phyloP scores from a whole-genome alignment of 2,113 vertebrate genomes.

The Crotalus viridis region DNA sequence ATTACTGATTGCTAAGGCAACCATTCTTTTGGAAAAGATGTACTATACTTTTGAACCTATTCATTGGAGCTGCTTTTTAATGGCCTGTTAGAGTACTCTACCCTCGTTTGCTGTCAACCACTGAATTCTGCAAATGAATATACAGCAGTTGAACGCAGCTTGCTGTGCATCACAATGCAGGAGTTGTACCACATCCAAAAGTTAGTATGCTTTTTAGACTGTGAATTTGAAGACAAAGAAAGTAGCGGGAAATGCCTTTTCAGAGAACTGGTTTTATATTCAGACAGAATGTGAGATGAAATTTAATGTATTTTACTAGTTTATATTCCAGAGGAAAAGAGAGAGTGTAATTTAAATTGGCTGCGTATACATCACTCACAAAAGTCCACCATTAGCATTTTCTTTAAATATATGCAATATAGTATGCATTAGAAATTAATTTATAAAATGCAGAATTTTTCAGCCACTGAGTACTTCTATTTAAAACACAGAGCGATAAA shows the following conservation, averaged over 20 bases:
- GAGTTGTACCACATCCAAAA: constrained; percentile 35
- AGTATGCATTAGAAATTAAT: constrained; percentile 51
- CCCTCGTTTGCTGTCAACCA: not conserved
- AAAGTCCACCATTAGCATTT: constrained; percentile 67
- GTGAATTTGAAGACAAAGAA: constrained; percentile 55
- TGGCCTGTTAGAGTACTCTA: constrained; percentile 29
- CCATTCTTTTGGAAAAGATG: constrained; percentile 11
- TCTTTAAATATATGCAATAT: constrained; percentile 36
- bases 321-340: constrained; percentile 46
- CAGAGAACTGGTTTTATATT: constrained; percentile 57
- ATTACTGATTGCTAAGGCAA: constrained; percentile 9
- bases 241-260: constrained; percentile 40
- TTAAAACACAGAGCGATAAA: constrained; percentile 35
- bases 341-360: constrained; percentile 38
- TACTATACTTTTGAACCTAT: not conserved
- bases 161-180: not conserved
- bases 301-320: constrained; percentile 61
- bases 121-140: not conserved
- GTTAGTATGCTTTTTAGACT: constrained; percentile 23
- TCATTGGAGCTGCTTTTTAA: constrained; percentile 8
- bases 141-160: not conserved
- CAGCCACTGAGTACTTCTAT: not conserved
- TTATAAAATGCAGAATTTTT: constrained; percentile 36
- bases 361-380: constrained; percentile 58
- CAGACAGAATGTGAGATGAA: constrained; percentile 62